These are phyloP conservation scores for Condylura cristata DNA, from an alignment of 2,113 vertebrate species.

Conservation along the genomic window DNA sequence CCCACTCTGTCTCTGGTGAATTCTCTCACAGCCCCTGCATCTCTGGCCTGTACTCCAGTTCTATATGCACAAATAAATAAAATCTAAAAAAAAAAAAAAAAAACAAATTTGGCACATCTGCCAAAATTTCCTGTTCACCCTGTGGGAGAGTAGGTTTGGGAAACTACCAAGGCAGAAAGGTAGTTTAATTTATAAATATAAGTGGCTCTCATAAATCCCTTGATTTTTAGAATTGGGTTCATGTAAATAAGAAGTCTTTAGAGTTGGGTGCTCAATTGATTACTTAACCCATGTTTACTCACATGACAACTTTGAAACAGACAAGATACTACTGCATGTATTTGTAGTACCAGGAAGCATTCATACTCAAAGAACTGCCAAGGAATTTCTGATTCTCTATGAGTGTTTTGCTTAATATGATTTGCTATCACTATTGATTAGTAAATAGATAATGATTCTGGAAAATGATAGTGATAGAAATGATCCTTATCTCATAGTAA, in stretches of 20 bases:
- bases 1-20: too few relatives aligned
- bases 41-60: too few relatives aligned
- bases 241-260: background rate
- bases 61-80: too few relatives aligned
- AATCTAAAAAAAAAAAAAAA: too few relatives aligned
- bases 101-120: background rate
- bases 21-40: too few relatives aligned
- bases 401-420: background rate
- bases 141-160: background rate
- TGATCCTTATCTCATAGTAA: background rate
- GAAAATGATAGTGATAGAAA: conserved; percentile 13
- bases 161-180: conserved; percentile 10
- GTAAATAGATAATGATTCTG: background rate
- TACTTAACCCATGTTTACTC: too few relatives aligned
- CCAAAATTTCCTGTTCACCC: background rate
- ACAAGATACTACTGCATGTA: background rate
- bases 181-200: background rate
- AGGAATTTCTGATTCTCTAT: background rate
- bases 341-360: background rate
- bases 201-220: background rate
- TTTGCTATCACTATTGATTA: background rate
- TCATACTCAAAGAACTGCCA: background rate
- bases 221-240: background rate
- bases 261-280: background rate
- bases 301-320: background rate